Evolutionary conservation across 2,113 vertebrate genomes (phyloP), one percentile per base, ranked within the genome.

Genomic region (Platichthys stellatus): DNA sequence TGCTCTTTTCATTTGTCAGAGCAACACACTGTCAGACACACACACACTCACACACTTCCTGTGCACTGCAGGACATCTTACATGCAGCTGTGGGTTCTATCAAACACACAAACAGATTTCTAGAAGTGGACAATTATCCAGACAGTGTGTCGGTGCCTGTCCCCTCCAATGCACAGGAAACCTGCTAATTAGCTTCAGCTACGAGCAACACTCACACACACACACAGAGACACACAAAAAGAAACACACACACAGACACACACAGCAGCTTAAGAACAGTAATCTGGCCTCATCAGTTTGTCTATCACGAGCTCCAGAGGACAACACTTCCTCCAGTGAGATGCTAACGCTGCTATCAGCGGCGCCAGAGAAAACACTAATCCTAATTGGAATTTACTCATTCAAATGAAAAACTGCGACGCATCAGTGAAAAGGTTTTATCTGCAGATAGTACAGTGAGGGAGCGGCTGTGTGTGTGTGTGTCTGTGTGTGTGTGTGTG

Each of bases 321-420:
- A 43, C 72, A 6, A 58, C 45, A 28, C 69, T 49, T 71, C 76
- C 64, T 69, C 54, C 6, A 14, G 70, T 21, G 31, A 28, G 38
- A 53, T 13, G 70, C 88, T 83, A 45, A 79, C 64, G 63, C 51
- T 2, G 62, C 74, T 65, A 76, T 83, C 79, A 76, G 66, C 49
- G 45, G 67, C 61, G 35, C 54, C 63, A 75, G 74, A 63, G 76
- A 66, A 79, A 63, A 88, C 72, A 59, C 57, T 88, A 92, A 88
- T 88, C 85, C 88, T 90, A 90, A 92, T 90, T 89, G 82, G 80
- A 92, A 89, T 91, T 85, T 80, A 80, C 63, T 74, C 58, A 72
- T 74, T 82, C 24, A 69, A 78, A 82, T 85, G 66, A 79, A 77
- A 80, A 51, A 51, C 47, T 51, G 47, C 45, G 15, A 47, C 26